Conservation (phyloP, 1,140 invertebrate species). For the Nephotettix cincticeps region DNA sequence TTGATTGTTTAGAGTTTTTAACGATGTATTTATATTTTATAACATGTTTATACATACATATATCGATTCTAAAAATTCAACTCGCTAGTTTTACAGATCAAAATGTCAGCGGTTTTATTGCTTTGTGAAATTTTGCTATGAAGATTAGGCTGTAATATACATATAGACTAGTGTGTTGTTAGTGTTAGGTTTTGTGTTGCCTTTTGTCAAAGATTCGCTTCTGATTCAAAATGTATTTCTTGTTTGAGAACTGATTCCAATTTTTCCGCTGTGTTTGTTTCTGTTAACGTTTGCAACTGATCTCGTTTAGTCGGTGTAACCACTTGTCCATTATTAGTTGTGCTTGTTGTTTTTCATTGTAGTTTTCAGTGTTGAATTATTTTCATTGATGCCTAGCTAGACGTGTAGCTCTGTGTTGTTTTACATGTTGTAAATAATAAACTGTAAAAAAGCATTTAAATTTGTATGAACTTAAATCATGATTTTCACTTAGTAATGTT, state of each 20-base stretch:
- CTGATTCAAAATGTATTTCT: not conserved
- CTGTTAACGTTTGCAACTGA: not conserved
- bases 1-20: conserved; percentile 20
- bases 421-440: not conserved
- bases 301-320: not conserved
- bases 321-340: too few relatives aligned
- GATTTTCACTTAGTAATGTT: too few relatives aligned
- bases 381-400: not conserved
- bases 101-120: not conserved
- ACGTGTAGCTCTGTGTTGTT: not conserved
- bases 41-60: not conserved
- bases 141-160: not conserved
- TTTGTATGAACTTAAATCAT: not conserved
- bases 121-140: conserved; percentile 1
- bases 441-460: conserved; percentile 4
- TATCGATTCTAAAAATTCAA: conserved; percentile 11
- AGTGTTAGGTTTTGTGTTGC: not conserved
- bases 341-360: not conserved
- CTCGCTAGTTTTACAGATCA: conserved; percentile 6
- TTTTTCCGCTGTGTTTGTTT: not conserved
- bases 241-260: not conserved
- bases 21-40: conserved; percentile 24
- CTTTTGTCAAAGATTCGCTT: not conserved
- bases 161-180: conserved; percentile 1
- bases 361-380: not conserved